Conservation (phyloP, 37 sponge, comb jelly and placozoan genomes). For the Hexactinellida sp. region DNA sequence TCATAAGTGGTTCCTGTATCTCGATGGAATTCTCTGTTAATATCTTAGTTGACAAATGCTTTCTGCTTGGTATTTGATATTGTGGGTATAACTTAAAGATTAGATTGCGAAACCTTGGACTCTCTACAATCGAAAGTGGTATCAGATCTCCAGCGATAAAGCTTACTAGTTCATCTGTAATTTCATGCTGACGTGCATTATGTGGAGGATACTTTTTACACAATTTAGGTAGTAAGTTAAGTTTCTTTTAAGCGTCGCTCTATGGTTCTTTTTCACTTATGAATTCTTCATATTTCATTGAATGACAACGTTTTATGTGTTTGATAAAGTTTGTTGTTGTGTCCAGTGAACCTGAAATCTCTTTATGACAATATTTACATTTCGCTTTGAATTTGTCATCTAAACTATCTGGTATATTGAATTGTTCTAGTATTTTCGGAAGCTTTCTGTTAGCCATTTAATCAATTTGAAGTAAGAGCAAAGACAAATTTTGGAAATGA, state of each 20-base stretch:
- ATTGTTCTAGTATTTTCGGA: too few relatives aligned
- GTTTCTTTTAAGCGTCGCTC: neutral
- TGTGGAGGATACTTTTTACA: neutral
- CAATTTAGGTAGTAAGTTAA: neutral
- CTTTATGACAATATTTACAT: neutral
- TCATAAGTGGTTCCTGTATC: neutral
- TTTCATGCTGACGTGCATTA: neutral
- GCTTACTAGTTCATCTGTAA: constrained; percentile 5
- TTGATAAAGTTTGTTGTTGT: neutral
- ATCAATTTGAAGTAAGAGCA: too few relatives aligned
- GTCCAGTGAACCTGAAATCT: neutral
- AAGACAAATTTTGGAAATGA: too few relatives aligned
- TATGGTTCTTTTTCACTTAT: neutral
- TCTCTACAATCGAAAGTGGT: constrained; percentile 21
- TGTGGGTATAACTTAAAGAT: neutral
- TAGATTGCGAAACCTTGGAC: neutral
- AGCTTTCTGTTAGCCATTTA: too few relatives aligned
- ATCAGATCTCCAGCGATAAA: constrained; percentile 22
- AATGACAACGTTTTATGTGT: neutral
- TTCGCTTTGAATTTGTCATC: too few relatives aligned
- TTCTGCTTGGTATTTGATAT: constrained; percentile 18
- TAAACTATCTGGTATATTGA: too few relatives aligned
- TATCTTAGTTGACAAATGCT: neutral
- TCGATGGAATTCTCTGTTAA: neutral
- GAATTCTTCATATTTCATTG: neutral